These are phyloP conservation scores for Conops quadrifasciatus DNA, from an alignment of 2,888 invertebrate species.

Conservation along the genomic window DNA sequence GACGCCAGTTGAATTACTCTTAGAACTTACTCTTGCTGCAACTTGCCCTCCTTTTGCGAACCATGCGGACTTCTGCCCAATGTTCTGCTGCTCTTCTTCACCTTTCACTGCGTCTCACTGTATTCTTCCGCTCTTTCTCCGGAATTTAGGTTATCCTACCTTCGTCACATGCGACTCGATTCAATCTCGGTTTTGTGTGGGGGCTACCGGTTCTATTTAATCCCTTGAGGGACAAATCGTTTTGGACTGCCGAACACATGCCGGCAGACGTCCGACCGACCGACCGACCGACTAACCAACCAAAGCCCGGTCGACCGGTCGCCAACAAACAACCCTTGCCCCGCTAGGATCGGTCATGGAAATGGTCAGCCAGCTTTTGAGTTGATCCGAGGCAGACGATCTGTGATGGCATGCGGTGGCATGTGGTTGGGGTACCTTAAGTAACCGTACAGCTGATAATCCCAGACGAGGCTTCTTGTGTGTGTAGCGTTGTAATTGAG, in stretches of 20 bases:
- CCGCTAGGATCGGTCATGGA: background rate
- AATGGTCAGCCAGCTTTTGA: no score
- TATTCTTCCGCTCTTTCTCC: background rate
- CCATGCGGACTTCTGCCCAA: no score
- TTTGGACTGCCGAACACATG: conserved; percentile 29
- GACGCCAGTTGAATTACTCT: conserved; percentile 15
- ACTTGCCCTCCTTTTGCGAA: no score
- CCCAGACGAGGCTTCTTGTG: conserved; percentile 23
- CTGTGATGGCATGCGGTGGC: conserved; percentile 8
- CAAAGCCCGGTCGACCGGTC: no score
- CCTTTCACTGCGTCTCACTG: no score
- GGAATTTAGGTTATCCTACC: background rate
- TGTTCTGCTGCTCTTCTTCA: background rate
- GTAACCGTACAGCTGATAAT: conserved; percentile 30
- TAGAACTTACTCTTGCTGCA: background rate
- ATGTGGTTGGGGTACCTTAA: conserved; percentile 12
- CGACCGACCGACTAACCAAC: background rate
- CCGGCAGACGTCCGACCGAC: background rate
- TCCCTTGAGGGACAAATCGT: conserved; percentile 36
- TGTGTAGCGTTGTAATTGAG: conserved; percentile 35
- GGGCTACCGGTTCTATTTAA: conserved; percentile 27
- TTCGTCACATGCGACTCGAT: background rate
- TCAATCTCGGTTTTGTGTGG: conserved; percentile 9
- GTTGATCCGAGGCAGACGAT: no score
- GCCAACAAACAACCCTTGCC: background rate